A percentile compares a stretch with the other conserved stretches of the same genome.
phyloP scores from a whole-genome alignment of 2,113 vertebrate genomes.

The Tylochromis polylepis region DNA sequence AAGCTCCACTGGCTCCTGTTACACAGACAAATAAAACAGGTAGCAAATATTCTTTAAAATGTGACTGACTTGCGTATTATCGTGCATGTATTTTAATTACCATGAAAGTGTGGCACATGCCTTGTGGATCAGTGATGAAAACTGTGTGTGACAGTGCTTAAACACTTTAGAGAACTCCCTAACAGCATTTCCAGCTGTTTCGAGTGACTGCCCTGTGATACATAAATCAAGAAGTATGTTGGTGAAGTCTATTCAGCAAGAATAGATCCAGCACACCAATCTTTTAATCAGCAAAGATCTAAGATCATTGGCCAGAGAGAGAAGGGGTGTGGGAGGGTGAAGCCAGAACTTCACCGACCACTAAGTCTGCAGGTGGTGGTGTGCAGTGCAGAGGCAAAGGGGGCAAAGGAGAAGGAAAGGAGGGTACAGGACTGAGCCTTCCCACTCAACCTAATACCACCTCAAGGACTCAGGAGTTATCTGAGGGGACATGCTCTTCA shows the following conservation, averaged over 20 bases:
- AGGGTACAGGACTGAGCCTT: not conserved
- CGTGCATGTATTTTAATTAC: slow-evolving; percentile 11
- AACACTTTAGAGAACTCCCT: not conserved
- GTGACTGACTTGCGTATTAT: not conserved
- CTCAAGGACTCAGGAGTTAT: slow-evolving; percentile 83
- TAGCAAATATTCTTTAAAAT: not conserved
- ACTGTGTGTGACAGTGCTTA: not conserved
- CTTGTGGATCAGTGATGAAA: not conserved
- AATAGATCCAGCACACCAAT: slow-evolving; percentile 35
- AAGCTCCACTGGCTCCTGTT: not conserved
- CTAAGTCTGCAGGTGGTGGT: slow-evolving; percentile 36
- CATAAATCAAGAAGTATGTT: not conserved
- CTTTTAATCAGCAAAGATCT: slow-evolving; percentile 27
- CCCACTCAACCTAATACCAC: not conserved
- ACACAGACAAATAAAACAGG: slow-evolving; percentile 3
- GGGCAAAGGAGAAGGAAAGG: not conserved
- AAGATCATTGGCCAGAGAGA: slow-evolving; percentile 13
- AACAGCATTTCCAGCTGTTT: slow-evolving; percentile 16
- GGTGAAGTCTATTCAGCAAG: slow-evolving; percentile 1
- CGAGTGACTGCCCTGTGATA: not conserved
- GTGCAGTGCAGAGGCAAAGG: slow-evolving; percentile 11
- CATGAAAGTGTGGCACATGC: slow-evolving; percentile 14
- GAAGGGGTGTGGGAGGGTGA: not conserved
- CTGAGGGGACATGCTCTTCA: slow-evolving; percentile 89
- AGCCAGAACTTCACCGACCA: slow-evolving; percentile 28